A percentile compares a stretch with the other conserved stretches of the same genome.
These are phyloP conservation scores for Nicator chloris DNA, from an alignment of 2,113 vertebrate species.

Conservation along the genomic window DNA sequence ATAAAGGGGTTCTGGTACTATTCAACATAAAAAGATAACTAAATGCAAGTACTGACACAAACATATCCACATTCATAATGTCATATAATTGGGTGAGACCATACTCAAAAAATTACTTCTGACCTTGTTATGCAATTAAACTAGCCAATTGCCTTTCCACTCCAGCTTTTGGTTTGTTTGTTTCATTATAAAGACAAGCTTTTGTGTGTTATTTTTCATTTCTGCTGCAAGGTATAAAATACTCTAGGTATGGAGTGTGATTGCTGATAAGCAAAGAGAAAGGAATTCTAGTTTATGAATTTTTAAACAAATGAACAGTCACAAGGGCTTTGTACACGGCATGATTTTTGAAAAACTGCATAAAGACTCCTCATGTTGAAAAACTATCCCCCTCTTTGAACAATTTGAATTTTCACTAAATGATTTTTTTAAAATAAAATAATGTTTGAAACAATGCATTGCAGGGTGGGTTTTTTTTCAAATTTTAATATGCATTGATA, in stretches of 20 bases:
- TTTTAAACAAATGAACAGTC: constrained; percentile 4
- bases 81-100: rapidly evolving
- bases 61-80: not conserved
- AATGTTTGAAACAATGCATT: not conserved
- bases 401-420: not conserved
- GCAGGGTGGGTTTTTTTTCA: rapidly evolving
- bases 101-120: not conserved
- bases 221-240: not conserved
- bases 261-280: not conserved
- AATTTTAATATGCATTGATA: not conserved
- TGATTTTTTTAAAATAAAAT: not conserved
- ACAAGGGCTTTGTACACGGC: not conserved
- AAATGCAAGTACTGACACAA: not conserved
- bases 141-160: not conserved
- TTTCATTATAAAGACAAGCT: not conserved
- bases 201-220: not conserved
- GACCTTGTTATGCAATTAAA: not conserved
- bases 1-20: not conserved
- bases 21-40: not conserved
- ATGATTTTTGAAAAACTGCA: not conserved
- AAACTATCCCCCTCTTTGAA: not conserved
- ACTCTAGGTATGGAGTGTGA: not conserved
- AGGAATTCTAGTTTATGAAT: constrained; percentile 6
- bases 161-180: not conserved
- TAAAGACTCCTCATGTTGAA: not conserved